Evolutionary conservation across 2,113 vertebrate genomes (phyloP).

Genomic region (Gyps fulvus): DNA sequence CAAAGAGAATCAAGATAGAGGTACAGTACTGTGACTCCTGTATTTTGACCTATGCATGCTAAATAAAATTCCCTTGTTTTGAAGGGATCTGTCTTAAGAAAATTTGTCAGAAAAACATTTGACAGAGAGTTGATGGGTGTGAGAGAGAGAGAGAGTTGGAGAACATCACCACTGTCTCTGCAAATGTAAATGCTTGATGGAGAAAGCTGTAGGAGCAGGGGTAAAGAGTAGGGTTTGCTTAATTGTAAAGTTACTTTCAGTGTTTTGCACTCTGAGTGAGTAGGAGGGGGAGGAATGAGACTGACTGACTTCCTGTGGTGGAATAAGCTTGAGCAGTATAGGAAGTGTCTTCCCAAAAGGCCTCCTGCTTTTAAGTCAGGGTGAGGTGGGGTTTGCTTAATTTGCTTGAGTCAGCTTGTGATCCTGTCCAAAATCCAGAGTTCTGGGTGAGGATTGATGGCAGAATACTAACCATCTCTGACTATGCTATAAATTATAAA

Average conservation of each 20-base stretch:
- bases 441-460: neutral
- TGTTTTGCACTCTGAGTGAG: neutral
- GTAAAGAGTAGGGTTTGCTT: constrained; percentile 30
- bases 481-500: neutral
- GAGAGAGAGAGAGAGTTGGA: neutral
- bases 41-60: neutral
- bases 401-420: neutral
- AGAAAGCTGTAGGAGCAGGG: constrained; percentile 22
- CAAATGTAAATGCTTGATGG: neutral
- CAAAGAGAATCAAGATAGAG: constrained; percentile 96
- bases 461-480: neutral
- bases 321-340: neutral
- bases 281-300: constrained; percentile 3
- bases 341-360: neutral
- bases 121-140: constrained; percentile 2
- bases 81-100: constrained; percentile 9
- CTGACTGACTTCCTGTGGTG: neutral
- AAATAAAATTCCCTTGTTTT: constrained; percentile 27
- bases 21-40: constrained; percentile 66
- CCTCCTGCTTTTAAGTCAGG: neutral
- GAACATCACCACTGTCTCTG: neutral
- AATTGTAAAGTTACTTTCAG: neutral
- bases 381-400: neutral
- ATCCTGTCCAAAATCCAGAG: neutral
- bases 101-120: constrained; percentile 13